Conservation (phyloP, 2,797 vertebrate species). For the Sebastes vulpes region DNA sequence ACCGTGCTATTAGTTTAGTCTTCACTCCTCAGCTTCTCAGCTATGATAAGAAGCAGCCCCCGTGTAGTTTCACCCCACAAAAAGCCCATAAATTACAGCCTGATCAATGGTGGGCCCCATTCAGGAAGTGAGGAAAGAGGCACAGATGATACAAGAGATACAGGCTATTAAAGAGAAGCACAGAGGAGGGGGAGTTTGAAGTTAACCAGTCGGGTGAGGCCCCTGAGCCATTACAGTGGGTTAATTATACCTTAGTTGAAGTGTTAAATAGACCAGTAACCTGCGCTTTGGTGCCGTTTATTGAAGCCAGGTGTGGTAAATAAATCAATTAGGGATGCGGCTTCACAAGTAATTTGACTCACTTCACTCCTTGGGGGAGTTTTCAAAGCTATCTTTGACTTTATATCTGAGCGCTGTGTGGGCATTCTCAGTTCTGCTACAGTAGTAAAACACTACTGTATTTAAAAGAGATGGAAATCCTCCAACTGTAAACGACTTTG, state of each 20-base stretch:
- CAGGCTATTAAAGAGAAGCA: constrained; percentile 69
- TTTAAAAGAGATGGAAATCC: constrained; percentile 57
- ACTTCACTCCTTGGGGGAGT: constrained; percentile 30
- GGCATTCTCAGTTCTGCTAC: constrained; percentile 54
- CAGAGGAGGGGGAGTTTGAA: constrained; percentile 50
- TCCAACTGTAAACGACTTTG: constrained; percentile 47
- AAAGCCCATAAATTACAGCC: constrained; percentile 51
- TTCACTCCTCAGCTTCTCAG: background rate
- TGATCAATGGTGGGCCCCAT: constrained; percentile 53
- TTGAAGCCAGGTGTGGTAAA: constrained; percentile 77
- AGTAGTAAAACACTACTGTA: constrained; percentile 13
- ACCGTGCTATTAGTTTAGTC: background rate
- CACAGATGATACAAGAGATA: constrained; percentile 68
- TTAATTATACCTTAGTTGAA: constrained; percentile 78
- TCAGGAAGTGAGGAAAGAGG: constrained; percentile 65
- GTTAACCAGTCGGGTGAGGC: constrained; percentile 69
- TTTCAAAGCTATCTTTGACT: constrained; percentile 37
- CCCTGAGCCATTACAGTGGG: constrained; percentile 61
- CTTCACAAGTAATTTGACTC: constrained; percentile 49
- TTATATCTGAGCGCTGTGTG: background rate
- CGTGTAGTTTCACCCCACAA: constrained; percentile 19
- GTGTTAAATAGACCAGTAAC: constrained; percentile 78
- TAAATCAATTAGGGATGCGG: constrained; percentile 71
- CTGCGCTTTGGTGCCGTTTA: constrained; percentile 63
- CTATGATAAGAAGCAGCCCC: constrained; percentile 35